These are phyloP conservation scores for Cloeon dipterum DNA, from an alignment of 2,888 invertebrate genomes.

Conservation along the genomic window DNA sequence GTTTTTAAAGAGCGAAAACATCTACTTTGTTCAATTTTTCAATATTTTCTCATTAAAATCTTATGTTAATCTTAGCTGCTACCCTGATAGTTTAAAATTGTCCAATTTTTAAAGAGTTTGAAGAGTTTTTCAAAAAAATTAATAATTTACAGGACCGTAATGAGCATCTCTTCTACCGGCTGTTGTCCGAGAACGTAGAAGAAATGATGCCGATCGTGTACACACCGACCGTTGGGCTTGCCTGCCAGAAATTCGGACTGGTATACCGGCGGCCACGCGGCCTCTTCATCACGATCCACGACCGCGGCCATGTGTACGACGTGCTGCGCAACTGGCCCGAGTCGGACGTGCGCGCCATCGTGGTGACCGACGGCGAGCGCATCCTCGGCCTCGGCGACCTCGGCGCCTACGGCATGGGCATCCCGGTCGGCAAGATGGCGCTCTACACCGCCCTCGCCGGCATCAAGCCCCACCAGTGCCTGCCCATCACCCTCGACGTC, in stretches of 20 bases:
- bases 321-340: slow-evolving; percentile 85
- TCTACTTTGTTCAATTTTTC: no score
- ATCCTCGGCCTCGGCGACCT: slow-evolving; percentile 92
- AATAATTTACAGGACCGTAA: slow-evolving; percentile 94
- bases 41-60: no score
- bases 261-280: slow-evolving; percentile 88
- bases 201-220: slow-evolving; percentile 93
- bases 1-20: no score
- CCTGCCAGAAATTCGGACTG: slow-evolving; percentile 90
- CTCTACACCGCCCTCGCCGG: slow-evolving; percentile 91
- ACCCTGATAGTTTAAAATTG: no score
- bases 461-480: slow-evolving; percentile 85
- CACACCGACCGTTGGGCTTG: slow-evolving; percentile 91
- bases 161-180: slow-evolving; percentile 85
- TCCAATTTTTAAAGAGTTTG: no score
- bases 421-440: slow-evolving; percentile 90
- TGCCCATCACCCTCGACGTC: slow-evolving; percentile 85
- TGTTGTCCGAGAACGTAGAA: slow-evolving; percentile 79
- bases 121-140: no score
- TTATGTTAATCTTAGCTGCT: no score
- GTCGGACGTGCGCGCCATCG: slow-evolving; percentile 62
- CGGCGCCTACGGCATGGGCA: slow-evolving; percentile 94
- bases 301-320: slow-evolving; percentile 78
- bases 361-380: slow-evolving; percentile 92
- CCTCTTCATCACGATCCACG: slow-evolving; percentile 86